Percentiles rank a stretch among this genome's conserved stretches.
phyloP scores from a whole-genome alignment of 2,888 invertebrate genomes.

The Thereva nobilitata region DNA sequence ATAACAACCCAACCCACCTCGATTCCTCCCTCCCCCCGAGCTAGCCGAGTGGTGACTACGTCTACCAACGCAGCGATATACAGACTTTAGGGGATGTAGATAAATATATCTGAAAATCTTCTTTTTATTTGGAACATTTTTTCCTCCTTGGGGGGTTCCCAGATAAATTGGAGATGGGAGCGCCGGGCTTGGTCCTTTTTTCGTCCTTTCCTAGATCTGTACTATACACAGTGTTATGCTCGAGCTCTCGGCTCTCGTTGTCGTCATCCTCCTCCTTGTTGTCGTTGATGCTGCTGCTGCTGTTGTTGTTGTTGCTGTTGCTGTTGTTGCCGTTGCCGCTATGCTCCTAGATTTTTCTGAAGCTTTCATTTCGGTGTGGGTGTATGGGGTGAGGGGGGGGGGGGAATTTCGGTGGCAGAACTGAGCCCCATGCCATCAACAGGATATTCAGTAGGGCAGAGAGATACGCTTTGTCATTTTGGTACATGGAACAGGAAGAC shows the following conservation, averaged over 20 bases:
- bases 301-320: conserved; percentile 17
- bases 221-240: conserved; percentile 40
- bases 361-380: conserved; percentile 32
- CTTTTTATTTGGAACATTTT: conserved; percentile 36
- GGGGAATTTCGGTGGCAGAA: neutral
- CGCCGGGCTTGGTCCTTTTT: conserved; percentile 26
- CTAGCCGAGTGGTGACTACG: conserved; percentile 13
- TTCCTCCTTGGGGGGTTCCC: conserved; percentile 30
- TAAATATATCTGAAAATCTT: conserved; percentile 36
- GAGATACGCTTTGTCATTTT: conserved; percentile 36
- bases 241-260: conserved; percentile 33
- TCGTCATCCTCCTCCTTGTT: conserved; percentile 43
- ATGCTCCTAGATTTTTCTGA: conserved; percentile 31
- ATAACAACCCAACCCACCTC: conserved; percentile 26
- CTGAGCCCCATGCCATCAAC: conserved; percentile 32
- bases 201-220: conserved; percentile 8
- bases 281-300: conserved; percentile 44
- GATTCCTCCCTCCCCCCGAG: neutral
- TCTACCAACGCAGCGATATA: conserved; percentile 21
- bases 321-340: conserved; percentile 43
- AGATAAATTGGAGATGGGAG: conserved; percentile 27
- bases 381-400: no score
- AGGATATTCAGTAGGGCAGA: conserved; percentile 35
- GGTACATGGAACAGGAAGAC: conserved; percentile 34
- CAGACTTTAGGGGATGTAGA: conserved; percentile 28